Conservation (phyloP, 2,888 invertebrate species). For the Agelastica alni region DNA sequence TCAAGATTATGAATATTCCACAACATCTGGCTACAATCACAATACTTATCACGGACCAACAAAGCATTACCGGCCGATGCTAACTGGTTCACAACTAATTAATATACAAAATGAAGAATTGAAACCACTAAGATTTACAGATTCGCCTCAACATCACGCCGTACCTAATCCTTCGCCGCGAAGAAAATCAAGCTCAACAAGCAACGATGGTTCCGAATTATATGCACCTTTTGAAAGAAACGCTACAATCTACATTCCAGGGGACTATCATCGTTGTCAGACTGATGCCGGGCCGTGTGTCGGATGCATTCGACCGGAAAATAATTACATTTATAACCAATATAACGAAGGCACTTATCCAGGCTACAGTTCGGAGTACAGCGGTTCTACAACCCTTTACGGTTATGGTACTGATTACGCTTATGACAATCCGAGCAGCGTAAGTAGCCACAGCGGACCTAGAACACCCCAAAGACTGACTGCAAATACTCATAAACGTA, state of each 20-base stretch:
- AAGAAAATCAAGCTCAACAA: slow-evolving; percentile 72
- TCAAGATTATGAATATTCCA: slow-evolving; percentile 63
- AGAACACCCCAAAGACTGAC: slow-evolving; percentile 57
- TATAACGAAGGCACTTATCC: slow-evolving; percentile 45
- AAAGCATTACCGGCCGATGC: slow-evolving; percentile 70
- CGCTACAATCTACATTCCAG: slow-evolving; percentile 57
- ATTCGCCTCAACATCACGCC: slow-evolving; percentile 72
- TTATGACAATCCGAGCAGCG: slow-evolving; percentile 63
- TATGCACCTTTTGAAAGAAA: slow-evolving; percentile 57
- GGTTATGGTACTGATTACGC: slow-evolving; percentile 59
- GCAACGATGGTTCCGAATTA: slow-evolving; percentile 70
- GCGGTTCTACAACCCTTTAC: slow-evolving; percentile 52
- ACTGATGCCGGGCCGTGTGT: slow-evolving; percentile 48
- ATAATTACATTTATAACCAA: slow-evolving; percentile 42
- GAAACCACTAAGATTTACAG: slow-evolving; percentile 73
- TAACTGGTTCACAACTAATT: slow-evolving; percentile 61
- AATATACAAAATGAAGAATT: slow-evolving; percentile 61
- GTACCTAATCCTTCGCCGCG: slow-evolving; percentile 64
- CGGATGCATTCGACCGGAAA: slow-evolving; percentile 46
- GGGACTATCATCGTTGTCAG: slow-evolving; percentile 50
- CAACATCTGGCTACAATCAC: slow-evolving; percentile 68
- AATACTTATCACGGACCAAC: slow-evolving; percentile 91
- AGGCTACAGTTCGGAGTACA: slow-evolving; percentile 54
- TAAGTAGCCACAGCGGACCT: slow-evolving; percentile 56
- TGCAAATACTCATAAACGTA: slow-evolving; percentile 68